These are phyloP conservation scores for Tragelaphus imberbis DNA, from an alignment of 2,113 vertebrate species.

Conservation along the genomic window DNA sequence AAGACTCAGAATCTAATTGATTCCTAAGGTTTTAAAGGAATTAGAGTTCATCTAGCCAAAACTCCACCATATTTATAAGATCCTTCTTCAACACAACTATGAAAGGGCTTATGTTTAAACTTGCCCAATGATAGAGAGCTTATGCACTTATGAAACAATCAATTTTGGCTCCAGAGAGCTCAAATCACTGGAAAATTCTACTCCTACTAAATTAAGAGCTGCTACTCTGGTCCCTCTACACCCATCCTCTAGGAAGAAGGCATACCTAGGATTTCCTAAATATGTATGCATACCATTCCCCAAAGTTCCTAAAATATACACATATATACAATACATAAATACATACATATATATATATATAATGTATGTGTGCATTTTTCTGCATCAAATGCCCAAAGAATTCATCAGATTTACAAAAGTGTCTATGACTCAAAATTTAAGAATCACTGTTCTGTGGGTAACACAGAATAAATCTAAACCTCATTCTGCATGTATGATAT, in stretches of 20 bases:
- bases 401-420: neutral
- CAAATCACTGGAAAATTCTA: slow-evolving; percentile 15
- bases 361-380: neutral
- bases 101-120: neutral
- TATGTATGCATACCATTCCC: neutral
- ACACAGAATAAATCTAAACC: neutral
- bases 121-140: neutral
- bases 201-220: neutral
- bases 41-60: slow-evolving; percentile 36
- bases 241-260: neutral
- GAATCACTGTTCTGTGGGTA: neutral
- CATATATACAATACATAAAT: neutral
- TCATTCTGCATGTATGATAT: neutral
- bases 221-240: neutral
- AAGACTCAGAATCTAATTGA: slow-evolving; percentile 53
- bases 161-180: neutral
- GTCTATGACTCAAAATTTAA: neutral
- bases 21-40: slow-evolving; percentile 40
- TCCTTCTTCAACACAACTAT: neutral
- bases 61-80: slow-evolving; percentile 28
- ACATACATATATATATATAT: neutral
- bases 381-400: neutral
- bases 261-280: neutral
- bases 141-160: neutral
- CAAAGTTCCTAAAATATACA: neutral